Evolutionary conservation across 1,140 invertebrate species (phyloP).

Genomic region (Rhyacophila brunnea): DNA sequence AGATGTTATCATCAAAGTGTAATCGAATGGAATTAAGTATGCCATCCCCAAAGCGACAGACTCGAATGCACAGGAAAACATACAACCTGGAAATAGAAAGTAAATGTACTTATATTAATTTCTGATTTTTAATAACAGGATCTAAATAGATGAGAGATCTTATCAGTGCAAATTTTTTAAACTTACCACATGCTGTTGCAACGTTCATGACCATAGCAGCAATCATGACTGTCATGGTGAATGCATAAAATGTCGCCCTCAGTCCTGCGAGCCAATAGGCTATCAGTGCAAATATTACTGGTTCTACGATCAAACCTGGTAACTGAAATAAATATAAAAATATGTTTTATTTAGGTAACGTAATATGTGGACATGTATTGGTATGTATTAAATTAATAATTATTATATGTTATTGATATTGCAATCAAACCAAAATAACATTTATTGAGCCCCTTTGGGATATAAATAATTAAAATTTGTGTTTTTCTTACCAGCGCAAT

Average conservation of each 20-base stretch:
- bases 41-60: constrained; percentile 77
- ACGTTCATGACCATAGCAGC: constrained; percentile 76
- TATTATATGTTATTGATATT: too few species aligned
- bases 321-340: constrained; percentile 65
- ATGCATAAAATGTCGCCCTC: constrained; percentile 63
- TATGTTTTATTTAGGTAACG: too few species aligned
- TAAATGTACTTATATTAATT: too few species aligned
- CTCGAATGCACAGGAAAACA: constrained; percentile 81
- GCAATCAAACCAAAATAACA: too few species aligned
- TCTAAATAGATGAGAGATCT: too few species aligned
- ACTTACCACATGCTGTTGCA: constrained; percentile 77
- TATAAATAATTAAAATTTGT: not conserved
- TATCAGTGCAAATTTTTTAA: constrained; percentile 10
- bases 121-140: too few species aligned
- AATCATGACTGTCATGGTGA: constrained; percentile 64
- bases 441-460: too few species aligned
- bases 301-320: constrained; percentile 75
- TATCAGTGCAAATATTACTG: constrained; percentile 71
- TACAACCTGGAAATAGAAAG: constrained; percentile 68
- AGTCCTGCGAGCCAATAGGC: constrained; percentile 79
- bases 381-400: too few species aligned
- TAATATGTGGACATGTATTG: too few species aligned
- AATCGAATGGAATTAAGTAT: constrained; percentile 84
- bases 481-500: constrained; percentile 67
- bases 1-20: constrained; percentile 83